Percentiles rank a stretch among this genome's conserved stretches.
These are phyloP conservation scores for Bombus huntii DNA, from an alignment of 1,140 invertebrate genomes.

Conservation along the genomic window DNA sequence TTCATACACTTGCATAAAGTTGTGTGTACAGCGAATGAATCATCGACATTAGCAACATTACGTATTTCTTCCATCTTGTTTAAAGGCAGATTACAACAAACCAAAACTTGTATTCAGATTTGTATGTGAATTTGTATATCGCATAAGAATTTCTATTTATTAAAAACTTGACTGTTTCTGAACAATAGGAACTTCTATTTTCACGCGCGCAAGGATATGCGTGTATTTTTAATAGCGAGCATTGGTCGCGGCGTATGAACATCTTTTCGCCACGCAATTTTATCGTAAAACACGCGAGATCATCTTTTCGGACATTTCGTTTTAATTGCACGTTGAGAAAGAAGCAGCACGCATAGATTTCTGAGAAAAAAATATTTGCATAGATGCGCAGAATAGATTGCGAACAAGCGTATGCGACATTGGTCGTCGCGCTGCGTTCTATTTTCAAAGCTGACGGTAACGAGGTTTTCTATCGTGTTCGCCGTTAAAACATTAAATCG, in stretches of 20 bases:
- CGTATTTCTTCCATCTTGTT: no score
- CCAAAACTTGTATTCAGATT: no score
- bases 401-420: neutral
- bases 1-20: conserved; percentile 8
- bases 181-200: no score
- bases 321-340: neutral
- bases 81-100: no score
- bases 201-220: no score
- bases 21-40: conserved; percentile 4
- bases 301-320: neutral
- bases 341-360: neutral
- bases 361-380: neutral
- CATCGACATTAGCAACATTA: neutral
- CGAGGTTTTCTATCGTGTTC: neutral
- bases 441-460: neutral
- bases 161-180: no score
- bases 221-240: neutral
- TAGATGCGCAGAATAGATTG: neutral
- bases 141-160: no score
- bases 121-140: no score
- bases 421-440: neutral
- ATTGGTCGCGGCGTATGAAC: neutral
- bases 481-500: neutral
- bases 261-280: neutral
- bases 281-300: neutral